phyloP scores from a whole-genome alignment of 2,113 vertebrate genomes.

The Nibea coibor region DNA sequence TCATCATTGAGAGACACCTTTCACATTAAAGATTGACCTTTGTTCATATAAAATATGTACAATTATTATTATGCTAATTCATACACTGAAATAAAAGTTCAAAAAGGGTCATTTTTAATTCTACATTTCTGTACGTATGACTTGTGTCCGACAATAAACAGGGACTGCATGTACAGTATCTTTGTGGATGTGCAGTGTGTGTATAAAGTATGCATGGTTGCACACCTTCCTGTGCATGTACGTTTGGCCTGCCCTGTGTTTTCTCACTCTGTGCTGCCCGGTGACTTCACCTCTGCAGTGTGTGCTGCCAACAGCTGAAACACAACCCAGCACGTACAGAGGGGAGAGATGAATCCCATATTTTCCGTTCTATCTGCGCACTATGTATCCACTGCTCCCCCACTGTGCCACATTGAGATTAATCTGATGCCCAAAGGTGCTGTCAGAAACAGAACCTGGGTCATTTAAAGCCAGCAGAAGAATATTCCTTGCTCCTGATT shows the following conservation, averaged over 20 bases:
- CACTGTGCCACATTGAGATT: conserved; percentile 54
- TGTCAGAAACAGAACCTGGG: conserved; percentile 52
- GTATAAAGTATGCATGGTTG: background rate
- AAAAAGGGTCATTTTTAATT: background rate
- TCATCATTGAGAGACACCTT: no score
- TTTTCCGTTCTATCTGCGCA: conserved; percentile 50
- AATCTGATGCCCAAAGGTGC: conserved; percentile 54
- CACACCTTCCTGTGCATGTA: conserved; percentile 21
- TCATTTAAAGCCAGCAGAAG: conserved; percentile 46
- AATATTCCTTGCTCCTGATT: conserved; percentile 11
- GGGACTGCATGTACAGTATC: background rate
- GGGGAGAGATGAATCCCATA: conserved; percentile 59
- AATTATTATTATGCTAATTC: no score
- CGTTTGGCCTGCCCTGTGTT: conserved; percentile 17
- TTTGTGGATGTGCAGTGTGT: background rate
- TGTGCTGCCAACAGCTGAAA: conserved; percentile 64
- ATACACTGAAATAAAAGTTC: no score
- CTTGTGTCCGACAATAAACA: background rate
- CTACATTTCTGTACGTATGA: background rate
- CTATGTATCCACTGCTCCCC: conserved; percentile 42
- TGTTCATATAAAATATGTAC: background rate
- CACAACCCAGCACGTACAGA: conserved; percentile 50
- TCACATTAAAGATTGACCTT: no score
- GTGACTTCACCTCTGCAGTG: conserved; percentile 65
- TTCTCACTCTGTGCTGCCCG: conserved; percentile 36